Conservation (phyloP, 2,113 vertebrate genomes). For the Platycercus adscitus region DNA sequence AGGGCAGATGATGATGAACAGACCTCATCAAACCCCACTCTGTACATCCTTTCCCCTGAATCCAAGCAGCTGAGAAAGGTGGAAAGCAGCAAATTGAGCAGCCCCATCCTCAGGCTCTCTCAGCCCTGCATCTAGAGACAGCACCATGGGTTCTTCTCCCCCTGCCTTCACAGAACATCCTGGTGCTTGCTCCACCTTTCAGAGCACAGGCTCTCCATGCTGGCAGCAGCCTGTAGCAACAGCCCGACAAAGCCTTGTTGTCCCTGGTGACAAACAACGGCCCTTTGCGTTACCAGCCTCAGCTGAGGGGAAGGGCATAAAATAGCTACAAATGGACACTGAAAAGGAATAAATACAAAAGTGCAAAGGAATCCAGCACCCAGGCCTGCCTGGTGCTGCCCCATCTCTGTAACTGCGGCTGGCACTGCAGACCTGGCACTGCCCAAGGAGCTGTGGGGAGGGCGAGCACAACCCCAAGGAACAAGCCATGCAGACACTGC, state of each 20-base stretch:
- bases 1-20: rapidly evolving
- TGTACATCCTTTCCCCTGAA: neutral
- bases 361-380: neutral
- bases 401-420: neutral
- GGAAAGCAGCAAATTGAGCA: neutral
- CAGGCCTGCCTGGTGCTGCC: rapidly evolving
- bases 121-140: neutral
- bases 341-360: neutral
- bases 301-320: neutral
- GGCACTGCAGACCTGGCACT: neutral
- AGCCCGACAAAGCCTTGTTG: neutral
- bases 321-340: neutral
- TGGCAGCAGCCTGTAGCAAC: neutral
- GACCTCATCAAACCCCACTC: neutral
- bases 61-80: neutral
- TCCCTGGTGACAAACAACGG: neutral
- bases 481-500: neutral
- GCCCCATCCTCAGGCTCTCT: neutral
- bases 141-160: neutral
- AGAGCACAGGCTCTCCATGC: neutral
- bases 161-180: neutral
- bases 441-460: rapidly evolving
- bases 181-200: neutral
- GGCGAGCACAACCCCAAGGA: neutral
- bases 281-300: too few species aligned